These are phyloP conservation scores for Cynocephalus volans DNA, from an alignment of 2,113 vertebrate genomes.

Conservation along the genomic window DNA sequence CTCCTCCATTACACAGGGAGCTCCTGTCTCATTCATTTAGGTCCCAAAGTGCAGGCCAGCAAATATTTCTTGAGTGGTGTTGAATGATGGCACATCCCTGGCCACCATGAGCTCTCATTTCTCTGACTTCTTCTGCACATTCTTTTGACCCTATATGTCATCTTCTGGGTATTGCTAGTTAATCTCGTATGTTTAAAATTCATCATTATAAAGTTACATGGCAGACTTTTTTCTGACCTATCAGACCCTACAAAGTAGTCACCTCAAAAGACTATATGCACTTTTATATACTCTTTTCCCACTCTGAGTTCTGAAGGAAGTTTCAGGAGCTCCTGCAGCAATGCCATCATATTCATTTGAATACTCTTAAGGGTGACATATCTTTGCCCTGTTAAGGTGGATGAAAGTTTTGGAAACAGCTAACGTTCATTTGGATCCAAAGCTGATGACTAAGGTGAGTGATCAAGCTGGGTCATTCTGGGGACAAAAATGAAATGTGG, in stretches of 20 bases:
- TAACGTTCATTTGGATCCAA: conserved; percentile 45
- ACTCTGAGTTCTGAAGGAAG: neutral
- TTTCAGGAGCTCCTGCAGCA: neutral
- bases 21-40: neutral
- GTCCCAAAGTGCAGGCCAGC: neutral
- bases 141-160: neutral
- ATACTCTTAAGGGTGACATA: conserved; percentile 52
- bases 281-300: neutral
- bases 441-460: conserved; percentile 65
- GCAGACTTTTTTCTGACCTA: neutral
- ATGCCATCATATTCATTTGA: neutral
- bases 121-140: neutral
- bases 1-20: neutral
- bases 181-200: neutral
- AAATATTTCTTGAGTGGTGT: neutral
- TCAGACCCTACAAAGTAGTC: neutral
- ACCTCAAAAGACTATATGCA: neutral
- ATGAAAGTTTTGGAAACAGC: conserved; percentile 63
- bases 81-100: neutral
- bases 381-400: conserved; percentile 57
- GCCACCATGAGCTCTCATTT: accelerated
- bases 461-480: conserved; percentile 30
- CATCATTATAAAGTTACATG: neutral
- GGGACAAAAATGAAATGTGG: neutral
- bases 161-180: neutral